These are phyloP conservation scores for Lerista edwardsae DNA, from an alignment of 2,797 vertebrate genomes.

Conservation along the genomic window DNA sequence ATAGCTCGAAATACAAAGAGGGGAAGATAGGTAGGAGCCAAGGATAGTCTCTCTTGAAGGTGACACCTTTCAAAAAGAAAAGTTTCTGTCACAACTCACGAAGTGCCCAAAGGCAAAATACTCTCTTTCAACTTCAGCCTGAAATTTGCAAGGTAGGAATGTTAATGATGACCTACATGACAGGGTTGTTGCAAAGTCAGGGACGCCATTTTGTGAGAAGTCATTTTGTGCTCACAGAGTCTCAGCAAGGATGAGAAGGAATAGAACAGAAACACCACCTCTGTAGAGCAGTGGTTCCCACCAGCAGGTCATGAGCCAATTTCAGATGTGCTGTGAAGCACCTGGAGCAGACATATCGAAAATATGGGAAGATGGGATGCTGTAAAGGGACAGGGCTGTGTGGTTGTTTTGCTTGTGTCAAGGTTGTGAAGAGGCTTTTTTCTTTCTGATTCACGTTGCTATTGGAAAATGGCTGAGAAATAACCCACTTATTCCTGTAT, in stretches of 20 bases:
- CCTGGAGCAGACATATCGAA: too few species aligned
- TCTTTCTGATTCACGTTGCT: too few species aligned
- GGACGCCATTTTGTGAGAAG: background rate
- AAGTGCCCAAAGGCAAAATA: too few species aligned
- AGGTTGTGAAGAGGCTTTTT: too few species aligned
- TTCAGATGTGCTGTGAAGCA: too few species aligned
- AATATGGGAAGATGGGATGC: too few species aligned
- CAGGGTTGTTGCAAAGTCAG: background rate
- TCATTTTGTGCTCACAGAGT: background rate
- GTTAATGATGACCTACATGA: background rate
- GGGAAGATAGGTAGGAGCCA: background rate
- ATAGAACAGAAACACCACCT: background rate
- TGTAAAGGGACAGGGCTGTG: too few species aligned
- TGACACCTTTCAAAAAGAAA: background rate
- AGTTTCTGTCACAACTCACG: background rate
- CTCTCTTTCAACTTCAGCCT: background rate
- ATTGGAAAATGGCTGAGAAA: too few species aligned
- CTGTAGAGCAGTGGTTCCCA: background rate
- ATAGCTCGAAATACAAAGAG: slow-evolving; percentile 6
- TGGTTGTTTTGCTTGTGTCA: too few species aligned
- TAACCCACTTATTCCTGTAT: too few species aligned
- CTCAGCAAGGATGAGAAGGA: background rate
- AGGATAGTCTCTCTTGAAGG: background rate
- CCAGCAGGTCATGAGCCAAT: too few species aligned
- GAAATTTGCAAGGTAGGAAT: background rate